Conservation (phyloP, 2,113 vertebrate species). For the Perccottus glenii region DNA sequence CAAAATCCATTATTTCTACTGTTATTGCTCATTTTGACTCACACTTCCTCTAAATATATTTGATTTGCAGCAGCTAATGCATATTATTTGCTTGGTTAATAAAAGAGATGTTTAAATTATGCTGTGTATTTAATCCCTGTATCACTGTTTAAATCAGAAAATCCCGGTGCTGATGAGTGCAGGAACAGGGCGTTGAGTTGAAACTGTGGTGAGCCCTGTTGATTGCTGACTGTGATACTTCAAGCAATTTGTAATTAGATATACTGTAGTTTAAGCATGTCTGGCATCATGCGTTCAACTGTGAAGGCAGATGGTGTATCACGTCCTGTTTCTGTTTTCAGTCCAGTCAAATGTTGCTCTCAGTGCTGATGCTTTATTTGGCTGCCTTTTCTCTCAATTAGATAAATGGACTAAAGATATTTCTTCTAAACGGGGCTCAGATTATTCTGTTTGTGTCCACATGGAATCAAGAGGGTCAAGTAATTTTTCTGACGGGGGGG, state of each 20-base stretch:
- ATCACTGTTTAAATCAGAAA: no score
- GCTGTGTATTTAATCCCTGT: no score
- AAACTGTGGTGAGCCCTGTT: neutral
- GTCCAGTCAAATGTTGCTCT: conserved; percentile 25
- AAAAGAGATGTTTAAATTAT: no score
- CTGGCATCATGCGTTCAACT: conserved; percentile 20
- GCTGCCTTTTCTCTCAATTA: neutral
- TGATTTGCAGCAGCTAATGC: no score
- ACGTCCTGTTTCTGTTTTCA: conserved; percentile 30
- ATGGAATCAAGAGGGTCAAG: no score
- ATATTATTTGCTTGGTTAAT: no score
- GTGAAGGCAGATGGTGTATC: conserved; percentile 34
- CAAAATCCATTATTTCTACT: no score
- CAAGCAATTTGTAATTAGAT: conserved; percentile 42
- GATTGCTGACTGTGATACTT: neutral
- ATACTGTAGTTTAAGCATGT: conserved; percentile 11
- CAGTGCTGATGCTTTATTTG: conserved; percentile 14
- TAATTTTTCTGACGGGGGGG: no score
- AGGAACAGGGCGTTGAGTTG: no score
- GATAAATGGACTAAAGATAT: neutral
- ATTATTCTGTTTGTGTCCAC: neutral
- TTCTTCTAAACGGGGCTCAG: neutral
- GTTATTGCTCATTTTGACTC: no score
- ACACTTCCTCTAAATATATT: no score
- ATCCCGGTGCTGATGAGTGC: no score